A percentile compares a stretch with the other conserved stretches of the same genome.
phyloP scores from a whole-genome alignment of 2,113 vertebrate genomes.

The Ophiodon elongatus region DNA sequence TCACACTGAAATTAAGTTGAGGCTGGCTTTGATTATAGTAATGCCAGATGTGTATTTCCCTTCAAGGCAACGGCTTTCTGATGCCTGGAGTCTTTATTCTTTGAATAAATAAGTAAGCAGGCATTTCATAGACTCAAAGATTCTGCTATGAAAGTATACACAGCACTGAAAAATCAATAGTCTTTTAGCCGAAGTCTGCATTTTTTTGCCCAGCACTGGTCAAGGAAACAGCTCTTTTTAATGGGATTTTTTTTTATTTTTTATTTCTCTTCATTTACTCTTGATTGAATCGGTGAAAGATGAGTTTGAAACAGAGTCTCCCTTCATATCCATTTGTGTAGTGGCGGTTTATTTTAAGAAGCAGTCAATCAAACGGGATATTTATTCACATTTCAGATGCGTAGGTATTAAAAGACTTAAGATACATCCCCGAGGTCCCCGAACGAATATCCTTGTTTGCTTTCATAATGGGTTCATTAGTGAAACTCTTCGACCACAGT shows the following conservation, averaged over 20 bases:
- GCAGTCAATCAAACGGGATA: constrained; percentile 18
- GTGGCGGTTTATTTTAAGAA: constrained; percentile 13
- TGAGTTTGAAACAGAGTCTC: constrained; percentile 9
- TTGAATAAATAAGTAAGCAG: constrained; percentile 22
- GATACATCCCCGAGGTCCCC: constrained; percentile 20
- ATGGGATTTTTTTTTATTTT: constrained; percentile 4
- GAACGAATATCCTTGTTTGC: constrained; percentile 46
- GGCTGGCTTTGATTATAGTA: constrained; percentile 3
- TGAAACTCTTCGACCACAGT: constrained; percentile 45
- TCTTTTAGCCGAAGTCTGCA: constrained; percentile 54
- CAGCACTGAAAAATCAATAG: constrained; percentile 61
- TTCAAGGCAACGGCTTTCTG: constrained; percentile 9
- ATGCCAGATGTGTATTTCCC: not conserved
- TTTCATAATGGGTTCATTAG: constrained; percentile 64
- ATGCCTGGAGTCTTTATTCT: constrained; percentile 11
- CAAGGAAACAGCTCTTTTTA: constrained; percentile 45
- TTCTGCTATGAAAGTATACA: constrained; percentile 16
- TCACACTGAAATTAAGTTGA: not conserved
- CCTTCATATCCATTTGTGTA: not conserved
- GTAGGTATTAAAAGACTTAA: constrained; percentile 33
- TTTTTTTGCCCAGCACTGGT: constrained; percentile 32
- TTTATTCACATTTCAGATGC: constrained; percentile 26
- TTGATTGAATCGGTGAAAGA: constrained; percentile 33
- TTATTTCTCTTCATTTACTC: constrained; percentile 10
- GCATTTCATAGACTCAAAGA: constrained; percentile 29